Base-by-base conservation (phyloP, 1,140 invertebrate genomes). In the Riptortus pedestris region DNA sequence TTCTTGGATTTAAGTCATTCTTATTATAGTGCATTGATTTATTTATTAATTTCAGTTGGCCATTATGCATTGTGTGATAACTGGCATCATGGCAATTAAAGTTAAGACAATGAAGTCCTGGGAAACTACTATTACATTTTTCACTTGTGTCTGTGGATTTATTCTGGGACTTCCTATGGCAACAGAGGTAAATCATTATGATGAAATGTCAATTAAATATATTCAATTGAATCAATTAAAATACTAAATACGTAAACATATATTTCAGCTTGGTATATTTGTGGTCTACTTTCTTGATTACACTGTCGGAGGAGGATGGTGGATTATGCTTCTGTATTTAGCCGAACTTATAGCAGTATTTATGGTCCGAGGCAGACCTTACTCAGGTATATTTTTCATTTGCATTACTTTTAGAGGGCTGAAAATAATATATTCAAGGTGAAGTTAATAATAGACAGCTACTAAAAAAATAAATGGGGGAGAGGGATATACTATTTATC, bases 251-350 rank as follows among this genome's bases (percentile, higher is more conserved):
- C 14, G 5, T 38, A 7, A 38, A n/a, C n/a, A 5, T 38, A 38
- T 38, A 7, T 78, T 76, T 14, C 74, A 90, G 87, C 78, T 87
- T 70, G 90, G 90, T n/a, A 86, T 92, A 62, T 84, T 83, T 64
- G 81, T 91, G 3, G 80, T 92, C 0, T 91, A 93, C 72, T 91
- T 90, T 71, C 73, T 92, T 70, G 91, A 93, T 73, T 89, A 87
- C 71, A 82, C 84, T 45, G 76, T 91, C 67, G 87, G 87, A 18
- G 88, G 87, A 5, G 80, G 82, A 0, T 95, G 91, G 91, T 92
- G 89, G 84, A 81, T 93, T 31, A 84, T 90, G 72, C 78, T 86
- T 38, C 76, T 93, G 51, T 89, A 91, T 71, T 76, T 90, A 14
- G 74, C 87, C 16, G 80, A 90, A 76, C 81, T 90, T 24, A 80